Base-by-base conservation (phyloP, 2,797 vertebrate species). In the Lindbergichthys nudifrons region DNA sequence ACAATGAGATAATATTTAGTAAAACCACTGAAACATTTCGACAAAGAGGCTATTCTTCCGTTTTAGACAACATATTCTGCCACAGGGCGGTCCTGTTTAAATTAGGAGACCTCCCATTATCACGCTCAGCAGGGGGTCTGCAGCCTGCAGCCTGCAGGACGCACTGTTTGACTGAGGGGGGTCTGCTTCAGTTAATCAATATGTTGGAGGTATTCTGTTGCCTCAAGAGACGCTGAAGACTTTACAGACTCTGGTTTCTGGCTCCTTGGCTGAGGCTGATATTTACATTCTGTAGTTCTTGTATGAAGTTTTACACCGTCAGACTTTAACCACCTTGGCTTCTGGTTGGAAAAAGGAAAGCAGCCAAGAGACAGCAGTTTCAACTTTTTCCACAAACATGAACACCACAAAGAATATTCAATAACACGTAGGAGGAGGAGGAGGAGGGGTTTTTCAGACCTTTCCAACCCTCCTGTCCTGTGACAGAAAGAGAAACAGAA, bases 301-400 rank as follows among this genome's bases (percentile, higher is more conserved):
- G 11, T 12, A 41, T 9, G 51, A 54, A 2, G 51, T 26, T 26
- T 60, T 26, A 59, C 57, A 45, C 50, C 10, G 45, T 43, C 70
- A 68, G 39, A 47, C 62, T 75, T 26, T 2, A 45, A 65, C 68
- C 61, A 42, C 16, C 10, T 61, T 36, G 53, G 63, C 51, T 42
- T 58, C 54, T 39, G 66, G 36, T n/a, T 54, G 41, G 59, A 77
- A 74, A 65, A 42, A n/a, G 32, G 0, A 62, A 46, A 73, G 67
- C 46, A 19, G 70, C 73, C 73, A 67, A 67, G 54, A 30, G 3
- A 12, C 0, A 42, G 75, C 75, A 56, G 75, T 1, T 42, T 85
- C 78, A 83, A 78, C 80, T 54, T 71, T 87, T 82, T 83, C 75
- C 65, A 43, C 46, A 65, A 59, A 63, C 51, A 60, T 48, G 59